Percentiles rank a stretch among this genome's conserved stretches.
Conservation (phyloP, 2,888 invertebrate species). For the Toxonevra muliebris region DNA sequence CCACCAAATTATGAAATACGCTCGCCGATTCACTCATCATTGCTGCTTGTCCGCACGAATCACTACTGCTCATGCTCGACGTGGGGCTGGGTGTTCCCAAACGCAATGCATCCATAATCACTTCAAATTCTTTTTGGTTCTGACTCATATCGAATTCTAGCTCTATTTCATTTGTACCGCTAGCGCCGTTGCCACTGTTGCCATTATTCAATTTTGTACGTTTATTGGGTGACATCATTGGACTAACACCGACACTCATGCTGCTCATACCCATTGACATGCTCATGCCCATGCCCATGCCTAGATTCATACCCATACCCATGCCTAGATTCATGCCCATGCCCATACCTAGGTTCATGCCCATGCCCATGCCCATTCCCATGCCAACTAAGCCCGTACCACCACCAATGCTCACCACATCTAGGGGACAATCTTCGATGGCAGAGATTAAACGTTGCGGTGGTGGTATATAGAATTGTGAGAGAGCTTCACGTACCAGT, state of each 20-base stretch:
- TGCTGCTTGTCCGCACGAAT: slow-evolving; percentile 72
- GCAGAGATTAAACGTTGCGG: slow-evolving; percentile 75
- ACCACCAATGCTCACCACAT: slow-evolving; percentile 49
- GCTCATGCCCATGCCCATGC: slow-evolving; percentile 16
- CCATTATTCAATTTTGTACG: slow-evolving; percentile 41
- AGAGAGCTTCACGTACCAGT: slow-evolving; percentile 75
- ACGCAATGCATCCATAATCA: slow-evolving; percentile 65
- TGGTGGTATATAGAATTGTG: slow-evolving; percentile 77
- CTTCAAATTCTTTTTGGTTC: slow-evolving; percentile 66
- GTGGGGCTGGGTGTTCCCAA: slow-evolving; percentile 58
- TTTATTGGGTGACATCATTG: slow-evolving; percentile 34
- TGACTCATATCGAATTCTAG: slow-evolving; percentile 63
- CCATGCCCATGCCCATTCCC: slow-evolving; percentile 25
- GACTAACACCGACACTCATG: slow-evolving; percentile 10
- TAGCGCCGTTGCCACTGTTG: not conserved
- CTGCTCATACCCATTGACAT: slow-evolving; percentile 25
- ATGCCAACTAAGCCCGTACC: slow-evolving; percentile 9
- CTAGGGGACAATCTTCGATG: slow-evolving; percentile 71
- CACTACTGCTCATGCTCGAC: slow-evolving; percentile 58
- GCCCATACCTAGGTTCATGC: slow-evolving; percentile 15
- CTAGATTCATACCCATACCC: slow-evolving; percentile 10
- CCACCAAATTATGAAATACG: slow-evolving; percentile 64
- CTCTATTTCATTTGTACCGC: slow-evolving; percentile 49
- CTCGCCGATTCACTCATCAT: slow-evolving; percentile 70
- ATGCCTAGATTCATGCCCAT: slow-evolving; percentile 6